Evolutionary conservation across 2,797 vertebrate genomes (phyloP).

Genomic region (Urocyon cinereoargenteus): DNA sequence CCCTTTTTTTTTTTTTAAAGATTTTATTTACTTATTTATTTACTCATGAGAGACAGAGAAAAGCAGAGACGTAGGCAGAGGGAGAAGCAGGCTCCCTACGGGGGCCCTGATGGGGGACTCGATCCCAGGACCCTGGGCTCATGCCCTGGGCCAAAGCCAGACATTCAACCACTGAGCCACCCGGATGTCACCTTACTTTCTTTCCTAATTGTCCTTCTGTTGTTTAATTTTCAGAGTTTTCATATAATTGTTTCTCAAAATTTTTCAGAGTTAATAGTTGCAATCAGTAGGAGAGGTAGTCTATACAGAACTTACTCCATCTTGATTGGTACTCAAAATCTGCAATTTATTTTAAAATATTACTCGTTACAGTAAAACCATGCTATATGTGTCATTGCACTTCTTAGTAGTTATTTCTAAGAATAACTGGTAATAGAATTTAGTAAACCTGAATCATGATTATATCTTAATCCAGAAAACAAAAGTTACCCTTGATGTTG

Average conservation of each 20-base stretch:
- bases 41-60: too few species aligned
- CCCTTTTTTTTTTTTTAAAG: too few species aligned
- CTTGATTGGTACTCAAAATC: not conserved
- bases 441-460: not conserved
- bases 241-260: not conserved
- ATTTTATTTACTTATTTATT: too few species aligned
- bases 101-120: accelerated
- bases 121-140: too few species aligned
- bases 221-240: conserved; percentile 2
- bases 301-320: not conserved
- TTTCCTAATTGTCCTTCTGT: not conserved
- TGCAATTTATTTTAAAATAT: not conserved
- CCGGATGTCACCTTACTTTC: not conserved
- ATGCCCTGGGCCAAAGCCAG: accelerated
- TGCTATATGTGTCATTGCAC: not conserved
- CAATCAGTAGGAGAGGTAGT: not conserved
- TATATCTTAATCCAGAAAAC: not conserved
- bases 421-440: not conserved
- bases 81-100: too few species aligned
- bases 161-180: too few species aligned
- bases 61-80: too few species aligned
- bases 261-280: not conserved
- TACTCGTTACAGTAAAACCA: not conserved
- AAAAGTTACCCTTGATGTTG: not conserved
- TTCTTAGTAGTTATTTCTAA: not conserved